Base-by-base conservation (phyloP, 2,113 vertebrate genomes). In the Charadrius vociferus region DNA sequence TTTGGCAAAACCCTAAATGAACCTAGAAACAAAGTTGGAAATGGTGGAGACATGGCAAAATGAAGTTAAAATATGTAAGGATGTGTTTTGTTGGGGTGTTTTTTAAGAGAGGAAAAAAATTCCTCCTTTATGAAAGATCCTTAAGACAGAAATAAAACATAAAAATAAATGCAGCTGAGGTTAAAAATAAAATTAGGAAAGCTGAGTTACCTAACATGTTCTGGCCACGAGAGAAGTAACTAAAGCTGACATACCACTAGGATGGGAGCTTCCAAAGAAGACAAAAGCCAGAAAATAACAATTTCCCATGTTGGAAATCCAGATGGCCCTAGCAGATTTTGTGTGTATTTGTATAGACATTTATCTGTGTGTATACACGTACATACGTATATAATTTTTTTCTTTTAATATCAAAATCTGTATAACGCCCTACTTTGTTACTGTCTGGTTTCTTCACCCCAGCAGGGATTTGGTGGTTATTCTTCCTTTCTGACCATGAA, bases 241-340 rank as follows among this genome's bases (percentile, higher is more conserved):
- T 86, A 74, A 93, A 90, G 6, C 34, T 93, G 86, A 94, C 26
- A 27, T 61, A 53, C 30, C 0, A 0, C 45, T 43, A 78, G 56
- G 39, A 78, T 43, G 37, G 30, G 67, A 90, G 41, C 26, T 67
- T 93, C 52, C 71, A 77, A 88, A 90, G 85, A 65, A 84, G 43
- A 52, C 34, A 84, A 92, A 93, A 92, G 43, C 65, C 56, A 94
- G 72, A 91, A 93, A 89, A 93, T 34, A 86, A 84, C 36, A 24
- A n/a, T 89, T 91, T 89, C 56, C n/a, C 10, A 20, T 58, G 27
- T 30, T 94, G 78, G 56, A 91, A 95, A 95, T 87, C 92, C 88
- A 94, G 88, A 92, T 92, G 86, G 82, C 80, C 80, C 24, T 68
- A 81, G 75, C 71, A 96, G 95, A 95, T 94, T 96, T 90, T 88